These are phyloP conservation scores for Potamilus streckersoni DNA, from an alignment of 1,140 invertebrate species.

Conservation along the genomic window DNA sequence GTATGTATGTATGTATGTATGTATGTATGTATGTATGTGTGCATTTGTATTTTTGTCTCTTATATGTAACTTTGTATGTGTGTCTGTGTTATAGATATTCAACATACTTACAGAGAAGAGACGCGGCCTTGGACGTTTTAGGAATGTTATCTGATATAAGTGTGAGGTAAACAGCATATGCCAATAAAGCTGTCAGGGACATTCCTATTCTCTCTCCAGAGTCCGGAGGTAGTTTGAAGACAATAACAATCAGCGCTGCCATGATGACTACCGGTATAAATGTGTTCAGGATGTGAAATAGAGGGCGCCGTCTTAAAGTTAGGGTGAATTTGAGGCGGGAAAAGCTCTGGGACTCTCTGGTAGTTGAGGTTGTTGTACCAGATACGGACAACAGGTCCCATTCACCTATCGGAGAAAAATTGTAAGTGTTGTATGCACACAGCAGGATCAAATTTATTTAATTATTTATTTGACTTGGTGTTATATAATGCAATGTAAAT, in stretches of 20 bases:
- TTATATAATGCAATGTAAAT: too few relatives aligned
- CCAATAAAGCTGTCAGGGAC: constrained; percentile 10
- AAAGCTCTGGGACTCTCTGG: too few relatives aligned
- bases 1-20: too few relatives aligned
- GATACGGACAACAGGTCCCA: too few relatives aligned
- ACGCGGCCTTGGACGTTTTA: constrained; percentile 11
- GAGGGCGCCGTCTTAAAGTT: constrained; percentile 7
- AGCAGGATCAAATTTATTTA: too few relatives aligned
- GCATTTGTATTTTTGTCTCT: too few relatives aligned
- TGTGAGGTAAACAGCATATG: constrained; percentile 20
- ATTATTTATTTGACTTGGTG: too few relatives aligned
- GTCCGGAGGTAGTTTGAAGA: constrained; percentile 20
- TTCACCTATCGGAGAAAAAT: too few relatives aligned
- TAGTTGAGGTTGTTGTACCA: too few relatives aligned
- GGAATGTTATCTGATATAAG: constrained; percentile 20
- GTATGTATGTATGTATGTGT: too few relatives aligned
- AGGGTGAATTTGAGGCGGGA: constrained; percentile 8
- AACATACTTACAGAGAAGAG: constrained; percentile 17
- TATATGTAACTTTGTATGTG: too few relatives aligned
- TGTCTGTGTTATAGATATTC: background rate
- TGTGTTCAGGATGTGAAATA: constrained; percentile 23
- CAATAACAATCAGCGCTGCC: constrained; percentile 7
- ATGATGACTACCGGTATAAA: constrained; percentile 13
- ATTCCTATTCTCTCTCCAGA: constrained; percentile 23
- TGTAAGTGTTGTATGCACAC: too few relatives aligned